Base-by-base conservation (phyloP, 2,888 invertebrate species). In the Patella depressa region DNA sequence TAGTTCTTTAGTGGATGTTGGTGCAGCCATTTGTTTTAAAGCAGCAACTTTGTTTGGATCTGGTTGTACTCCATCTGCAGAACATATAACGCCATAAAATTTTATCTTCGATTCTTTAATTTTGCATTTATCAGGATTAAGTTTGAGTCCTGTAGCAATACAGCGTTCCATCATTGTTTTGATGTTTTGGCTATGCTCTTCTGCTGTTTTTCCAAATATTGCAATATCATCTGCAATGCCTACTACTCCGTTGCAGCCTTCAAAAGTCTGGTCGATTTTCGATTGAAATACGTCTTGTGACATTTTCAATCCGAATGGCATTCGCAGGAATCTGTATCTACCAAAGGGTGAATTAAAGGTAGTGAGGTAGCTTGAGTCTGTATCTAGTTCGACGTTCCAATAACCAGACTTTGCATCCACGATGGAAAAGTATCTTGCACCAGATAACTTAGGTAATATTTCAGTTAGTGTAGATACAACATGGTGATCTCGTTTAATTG, bases 401-500 rank as follows among this genome's bases (percentile, higher is more conserved):
- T 78, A 82, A 14, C 81, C 82, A 57, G 71, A 34, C 76, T 79
- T 79, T 12, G 80, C 80, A 57, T 79, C 80, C 4, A 78, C 57
- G n/a, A 77, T 82, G 57, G 70, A 54, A 53, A 81, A 81, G 59
- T 74, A 72, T 24, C 14, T 73, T 11, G 79, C 75, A 15, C 73
- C 76, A 54, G 72, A 72, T 15, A 81, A 72, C 72, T 79, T 77
- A 45, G 81, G 55, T 71, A 17, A 76, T 71, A 65, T n/a, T n/a
- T 76, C 78, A 7, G 78, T 78, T 15, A 78, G n/a, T 9, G 79
- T 80, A 5, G 54, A 76, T 70, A 74, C 78, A 17, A 24, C 53
- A 55, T 79, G 76, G 65, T 83, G 84, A 2, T 82, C 79, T 65
- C 82, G 59, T 24, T 24, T 29, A 7, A 85, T 81, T 0, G 80